A percentile compares a stretch with the other conserved stretches of the same genome.
phyloP scores from a whole-genome alignment of 2,113 vertebrate genomes.

The Sinocyclocheilus maitianheensis region DNA sequence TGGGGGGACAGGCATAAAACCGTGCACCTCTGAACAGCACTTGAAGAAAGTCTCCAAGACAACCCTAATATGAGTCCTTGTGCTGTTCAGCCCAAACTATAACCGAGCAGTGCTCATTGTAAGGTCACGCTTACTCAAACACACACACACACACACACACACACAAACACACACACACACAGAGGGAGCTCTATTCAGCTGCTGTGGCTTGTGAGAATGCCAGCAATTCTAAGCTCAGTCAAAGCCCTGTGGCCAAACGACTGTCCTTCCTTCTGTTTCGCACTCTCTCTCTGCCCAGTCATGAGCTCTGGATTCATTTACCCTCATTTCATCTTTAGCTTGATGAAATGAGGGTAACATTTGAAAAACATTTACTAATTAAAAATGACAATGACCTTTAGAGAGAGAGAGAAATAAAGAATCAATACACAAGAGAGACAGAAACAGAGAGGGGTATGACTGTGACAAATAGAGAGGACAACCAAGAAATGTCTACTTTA shows the following conservation, averaged over 20 bases:
- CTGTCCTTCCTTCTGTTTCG: conserved; percentile 17
- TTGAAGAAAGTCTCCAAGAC: conserved; percentile 1
- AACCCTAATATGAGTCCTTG: conserved; percentile 11
- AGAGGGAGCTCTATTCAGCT: conserved; percentile 50
- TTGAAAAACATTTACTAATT: neutral
- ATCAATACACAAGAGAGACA: conserved; percentile 5
- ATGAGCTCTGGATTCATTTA: conserved; percentile 7
- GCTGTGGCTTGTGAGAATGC: conserved; percentile 49
- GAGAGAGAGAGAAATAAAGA: neutral
- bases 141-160: conserved; percentile 49
- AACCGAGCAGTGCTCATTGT: neutral
- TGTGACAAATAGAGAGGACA: conserved; percentile 9
- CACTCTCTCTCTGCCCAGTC: neutral
- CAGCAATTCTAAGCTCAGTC: conserved; percentile 41
- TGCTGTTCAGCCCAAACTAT: neutral
- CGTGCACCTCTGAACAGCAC: neutral
- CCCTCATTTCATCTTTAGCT: neutral
- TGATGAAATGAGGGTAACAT: neutral
- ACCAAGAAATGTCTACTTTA: too few species aligned
- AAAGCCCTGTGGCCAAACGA: conserved; percentile 42
- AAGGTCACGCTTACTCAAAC: conserved; percentile 30
- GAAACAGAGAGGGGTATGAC: neutral
- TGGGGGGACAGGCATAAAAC: neutral
- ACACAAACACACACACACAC: conserved; percentile 43
- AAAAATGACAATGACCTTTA: neutral